phyloP scores from a whole-genome alignment of 2,888 invertebrate species.

The Trissonchulus sp. region DNA sequence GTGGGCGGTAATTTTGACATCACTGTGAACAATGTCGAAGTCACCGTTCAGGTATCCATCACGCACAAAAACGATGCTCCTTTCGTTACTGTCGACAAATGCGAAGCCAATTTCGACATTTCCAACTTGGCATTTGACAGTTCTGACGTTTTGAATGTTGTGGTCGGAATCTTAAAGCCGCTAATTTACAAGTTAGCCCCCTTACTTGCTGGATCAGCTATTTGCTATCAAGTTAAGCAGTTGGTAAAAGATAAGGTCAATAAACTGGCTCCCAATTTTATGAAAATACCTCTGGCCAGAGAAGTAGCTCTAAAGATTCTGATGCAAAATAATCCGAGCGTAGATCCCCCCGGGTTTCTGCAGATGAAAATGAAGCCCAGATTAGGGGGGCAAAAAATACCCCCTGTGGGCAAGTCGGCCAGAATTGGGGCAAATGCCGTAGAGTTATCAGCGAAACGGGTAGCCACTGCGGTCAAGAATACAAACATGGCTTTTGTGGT shows the following conservation, averaged over 20 bases:
- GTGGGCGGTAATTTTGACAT: neutral
- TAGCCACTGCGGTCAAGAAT: no score
- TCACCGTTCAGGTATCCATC: neutral
- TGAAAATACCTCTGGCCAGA: no score
- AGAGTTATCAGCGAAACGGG: no score
- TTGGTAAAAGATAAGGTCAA: neutral
- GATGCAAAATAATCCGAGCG: no score
- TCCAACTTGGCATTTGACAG: neutral
- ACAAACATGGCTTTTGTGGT: no score
- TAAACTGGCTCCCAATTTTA: no score
- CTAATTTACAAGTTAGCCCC: neutral
- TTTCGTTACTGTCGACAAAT: neutral
- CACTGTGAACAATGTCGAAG: neutral
- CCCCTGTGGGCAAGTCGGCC: no score
- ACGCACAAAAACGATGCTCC: neutral
- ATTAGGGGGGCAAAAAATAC: no score
- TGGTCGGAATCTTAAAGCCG: neutral
- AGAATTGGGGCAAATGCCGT: no score
- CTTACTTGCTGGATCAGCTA: neutral
- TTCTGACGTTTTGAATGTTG: neutral
- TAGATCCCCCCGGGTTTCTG: no score
- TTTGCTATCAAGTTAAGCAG: neutral
- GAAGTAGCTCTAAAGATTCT: no score
- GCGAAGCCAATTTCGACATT: neutral
- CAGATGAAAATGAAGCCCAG: no score